Evolutionary conservation across 2,888 invertebrate species (phyloP), one percentile per base, ranked within the genome.

Genomic region (Meta bourneti): DNA sequence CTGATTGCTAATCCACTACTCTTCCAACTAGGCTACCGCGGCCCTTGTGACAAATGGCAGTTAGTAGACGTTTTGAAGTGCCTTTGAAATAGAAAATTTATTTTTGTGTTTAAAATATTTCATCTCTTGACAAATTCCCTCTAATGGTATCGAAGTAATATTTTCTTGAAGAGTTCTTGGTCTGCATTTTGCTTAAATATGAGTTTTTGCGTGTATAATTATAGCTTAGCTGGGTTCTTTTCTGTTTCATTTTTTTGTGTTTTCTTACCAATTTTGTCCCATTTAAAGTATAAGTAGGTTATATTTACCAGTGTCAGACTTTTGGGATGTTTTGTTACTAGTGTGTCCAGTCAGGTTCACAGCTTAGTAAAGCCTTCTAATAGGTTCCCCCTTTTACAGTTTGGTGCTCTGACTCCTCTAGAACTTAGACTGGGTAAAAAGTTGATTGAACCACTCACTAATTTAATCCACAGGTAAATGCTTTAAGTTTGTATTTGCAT

Each of bases 371-470:
- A 87, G 72, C 90, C 77, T 87, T 92, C 92, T 92, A 93, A 93
- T 93, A 87, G 89, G 79, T 91, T 92, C 88, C 84, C 92, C 90
- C 94, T 93, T 92, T 96, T 96, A 95, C 97, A 99, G 99, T 99
- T 99, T 97, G 99, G 99, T 96, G 99, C 99, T 96, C 97, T 99
- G 96, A 99, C 99, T 96, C 99, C 99, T 95, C 97, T 99, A 97
- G 99, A 99, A 97, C 99, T 99, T 96, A 97, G 99, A 96, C 97
- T 99, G 96, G 99, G 99, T 96, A 99, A 99, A 97, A 99, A 99
- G 96, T 97, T 99, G 96, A 99, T 99, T 96, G 99, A 99, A 97
- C 99, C 99, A 95, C 97, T 99, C 96, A 99, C 99, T 96, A 99
- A 99, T 97, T 97, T 99, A 95, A 99, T 99, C 96, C 99, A 99